These are phyloP conservation scores for Macaca nemestrina DNA, from an alignment of 2,113 vertebrate species.

Conservation along the genomic window DNA sequence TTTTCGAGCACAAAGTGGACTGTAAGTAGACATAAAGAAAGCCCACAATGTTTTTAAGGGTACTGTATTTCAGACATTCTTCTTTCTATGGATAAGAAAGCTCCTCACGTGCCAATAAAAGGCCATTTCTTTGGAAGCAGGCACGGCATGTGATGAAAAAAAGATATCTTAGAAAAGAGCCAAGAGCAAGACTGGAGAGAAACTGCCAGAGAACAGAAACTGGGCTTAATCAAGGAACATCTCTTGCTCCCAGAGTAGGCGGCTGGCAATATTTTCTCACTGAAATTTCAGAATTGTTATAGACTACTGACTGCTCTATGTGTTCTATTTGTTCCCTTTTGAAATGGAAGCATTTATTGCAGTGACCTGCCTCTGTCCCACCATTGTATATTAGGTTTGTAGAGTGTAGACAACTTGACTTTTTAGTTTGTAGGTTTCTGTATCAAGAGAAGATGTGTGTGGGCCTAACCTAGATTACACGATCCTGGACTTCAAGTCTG, in stretches of 20 bases:
- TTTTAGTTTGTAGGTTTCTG: neutral
- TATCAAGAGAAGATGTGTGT: neutral
- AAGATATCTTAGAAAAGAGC: neutral
- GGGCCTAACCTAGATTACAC: neutral
- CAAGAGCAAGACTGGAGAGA: neutral
- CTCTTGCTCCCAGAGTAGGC: neutral
- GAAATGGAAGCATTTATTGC: neutral
- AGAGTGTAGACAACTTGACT: neutral
- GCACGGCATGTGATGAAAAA: neutral
- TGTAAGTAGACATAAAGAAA: neutral
- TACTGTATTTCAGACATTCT: neutral
- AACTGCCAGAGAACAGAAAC: neutral
- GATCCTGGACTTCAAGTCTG: neutral
- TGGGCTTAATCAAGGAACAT: neutral
- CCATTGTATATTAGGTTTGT: neutral
- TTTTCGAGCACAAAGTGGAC: neutral
- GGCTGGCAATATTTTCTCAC: neutral
- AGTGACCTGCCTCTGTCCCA: neutral
- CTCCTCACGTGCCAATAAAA: neutral
- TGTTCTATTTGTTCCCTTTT: too few relatives aligned
- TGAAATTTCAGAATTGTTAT: neutral
- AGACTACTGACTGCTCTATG: too few relatives aligned
- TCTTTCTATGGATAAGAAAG: neutral
- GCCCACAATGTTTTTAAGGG: neutral
- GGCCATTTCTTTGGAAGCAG: neutral